Evolutionary conservation across 1,140 invertebrate genomes (phyloP), one percentile per base, ranked within the genome.

Genomic region (Bombus difficillimus): DNA sequence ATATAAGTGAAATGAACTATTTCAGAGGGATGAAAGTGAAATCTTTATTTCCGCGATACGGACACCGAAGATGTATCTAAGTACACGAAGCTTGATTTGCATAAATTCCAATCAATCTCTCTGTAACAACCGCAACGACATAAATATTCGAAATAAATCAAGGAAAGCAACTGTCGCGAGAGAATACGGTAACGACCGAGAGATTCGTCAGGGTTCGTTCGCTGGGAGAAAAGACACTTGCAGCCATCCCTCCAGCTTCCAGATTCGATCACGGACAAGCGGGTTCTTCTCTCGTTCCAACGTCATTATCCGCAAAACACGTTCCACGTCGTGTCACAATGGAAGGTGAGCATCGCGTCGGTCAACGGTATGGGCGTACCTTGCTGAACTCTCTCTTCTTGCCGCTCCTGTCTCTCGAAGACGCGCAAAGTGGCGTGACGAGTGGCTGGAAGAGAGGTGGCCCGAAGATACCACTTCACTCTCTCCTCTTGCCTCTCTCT

Each of bases 361-460:
- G 89, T 88, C 81, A 90, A 90, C 89, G 83, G 79, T 88, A 90
- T 89, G 86, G 89, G 86, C 88, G 89, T 89, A 89, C 75, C 88
- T 83, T 80, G 86, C n/a, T 79, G 66, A 73, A 64, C 81, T 79
- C 66, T 62, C 68, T 78, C 53, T 72, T 75, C 62, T 43, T 25
- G 28, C 18, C 34, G 39, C 64, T 69, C 41, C 59, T 85, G 66
- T 87, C 83, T 89, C 85, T 90, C 79, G 68, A 81, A 59, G 81
- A 88, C 64, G 86, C 64, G 85, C 80, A 91, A 94, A 94, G 92
- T 94, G 92, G 93, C 91, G 93, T 93, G 94, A 94, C 93, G 88
- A 93, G 93, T 93, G 91, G 87, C 83, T 39, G 34, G 37, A 28
- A 39, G 28, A 41, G 71, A 41, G 28, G 41, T 34, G 47, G 22